Evolutionary conservation across 1,140 invertebrate species (phyloP), one percentile per base, ranked within the genome.

Genomic region (Camponotus vicinus): DNA sequence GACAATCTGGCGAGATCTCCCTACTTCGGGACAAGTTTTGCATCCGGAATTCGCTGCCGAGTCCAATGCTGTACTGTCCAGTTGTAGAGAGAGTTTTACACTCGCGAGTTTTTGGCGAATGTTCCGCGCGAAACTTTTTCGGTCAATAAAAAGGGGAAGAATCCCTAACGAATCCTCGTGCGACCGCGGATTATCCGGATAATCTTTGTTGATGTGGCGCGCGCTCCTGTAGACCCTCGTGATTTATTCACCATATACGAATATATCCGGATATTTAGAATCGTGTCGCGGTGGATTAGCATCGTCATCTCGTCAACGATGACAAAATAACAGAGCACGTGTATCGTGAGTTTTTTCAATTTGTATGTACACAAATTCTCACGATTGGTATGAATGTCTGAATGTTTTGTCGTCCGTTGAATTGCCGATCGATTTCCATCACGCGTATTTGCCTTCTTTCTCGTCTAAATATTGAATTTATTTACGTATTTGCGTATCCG

Each of bases 391-490:
- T 27, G 9, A 73, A 61, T 42, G 3, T n/a, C 42, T n/a, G 15
- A 37, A 32, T 13, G 13, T 27, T 52, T 40, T 40, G 55, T 52
- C 9, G 8, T 45, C 9, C 42, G 40, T 42, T 34, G 66, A 40
- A 82, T 59, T 42, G 37, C 45, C 37, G 40, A 83, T 83, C 57
- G 67, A 75, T 83, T 40, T 57, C 27, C 55, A 21, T 32, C 18
- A 34, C 34, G 32, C 34, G 9, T 75, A 59, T 75, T 75, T 75
- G 27, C 69, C 18, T n/a, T 83, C 59, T 37, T 42, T 63, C 59
- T 18, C 18, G 49, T 18, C 15, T 52, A 49, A 61, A 83, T 75
- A 83, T 59, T 59, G 55, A 45, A 82, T 83, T 73, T 83, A 83
- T 75, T 83, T 83, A 8, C 27, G 70, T 57, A 37, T 73, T 73